phyloP scores from a whole-genome alignment of 1,140 invertebrate species.

The Brachionus koreanus region DNA sequence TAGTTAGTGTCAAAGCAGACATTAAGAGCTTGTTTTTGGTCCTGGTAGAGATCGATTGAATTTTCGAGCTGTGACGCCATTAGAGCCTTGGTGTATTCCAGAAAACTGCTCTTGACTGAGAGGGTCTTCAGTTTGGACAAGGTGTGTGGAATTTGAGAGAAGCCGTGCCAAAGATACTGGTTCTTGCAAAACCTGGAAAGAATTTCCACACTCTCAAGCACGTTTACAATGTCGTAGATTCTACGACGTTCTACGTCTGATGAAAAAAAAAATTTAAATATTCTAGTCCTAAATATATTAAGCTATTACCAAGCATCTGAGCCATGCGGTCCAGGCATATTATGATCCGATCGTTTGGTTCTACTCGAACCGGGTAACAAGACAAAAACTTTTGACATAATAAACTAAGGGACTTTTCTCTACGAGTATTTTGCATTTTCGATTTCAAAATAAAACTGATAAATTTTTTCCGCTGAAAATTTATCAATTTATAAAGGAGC shows the following conservation, averaged over 20 bases:
- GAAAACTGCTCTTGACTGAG: slow-evolving; percentile 11
- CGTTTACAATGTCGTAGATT: slow-evolving; percentile 74
- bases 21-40: slow-evolving; percentile 21
- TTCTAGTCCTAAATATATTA: background rate
- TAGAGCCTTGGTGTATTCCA: slow-evolving; percentile 39
- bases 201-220: slow-evolving; percentile 70
- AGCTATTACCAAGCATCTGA: slow-evolving; percentile 6
- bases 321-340: slow-evolving; percentile 36
- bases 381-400: slow-evolving; percentile 43
- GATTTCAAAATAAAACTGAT: background rate
- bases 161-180: slow-evolving; percentile 60
- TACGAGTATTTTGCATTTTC: slow-evolving; percentile 1
- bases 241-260: slow-evolving; percentile 59
- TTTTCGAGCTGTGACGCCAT: slow-evolving; percentile 17
- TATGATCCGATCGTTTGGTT: background rate
- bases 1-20: slow-evolving; percentile 12
- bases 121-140: slow-evolving; percentile 52
- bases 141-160: slow-evolving; percentile 54
- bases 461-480: background rate
- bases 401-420: slow-evolving; percentile 41
- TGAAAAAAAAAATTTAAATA: background rate
- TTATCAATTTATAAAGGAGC: background rate
- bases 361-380: background rate
- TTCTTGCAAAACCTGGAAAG: slow-evolving; percentile 62
- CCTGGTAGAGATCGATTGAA: slow-evolving; percentile 6